phyloP scores from a whole-genome alignment of 2,797 vertebrate genomes.

The Melanotaenia parkinsoni region DNA sequence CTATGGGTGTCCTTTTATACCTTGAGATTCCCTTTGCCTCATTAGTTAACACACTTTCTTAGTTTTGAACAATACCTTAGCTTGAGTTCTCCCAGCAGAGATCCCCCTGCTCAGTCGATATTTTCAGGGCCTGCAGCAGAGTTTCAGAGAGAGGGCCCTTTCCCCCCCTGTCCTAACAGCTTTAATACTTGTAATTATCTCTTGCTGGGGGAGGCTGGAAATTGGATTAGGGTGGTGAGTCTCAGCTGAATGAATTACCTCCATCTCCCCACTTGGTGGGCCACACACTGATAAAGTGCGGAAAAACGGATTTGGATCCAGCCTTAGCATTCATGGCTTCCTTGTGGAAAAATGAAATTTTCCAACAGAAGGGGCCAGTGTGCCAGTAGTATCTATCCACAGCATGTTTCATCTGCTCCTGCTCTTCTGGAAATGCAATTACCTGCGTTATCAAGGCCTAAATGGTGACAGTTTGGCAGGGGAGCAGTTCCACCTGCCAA shows the following conservation, averaged over 20 bases:
- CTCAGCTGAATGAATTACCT: constrained; percentile 92
- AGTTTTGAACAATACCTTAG: constrained; percentile 88
- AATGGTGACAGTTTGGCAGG: constrained; percentile 89
- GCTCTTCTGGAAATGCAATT: constrained; percentile 92
- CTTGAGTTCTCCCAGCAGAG: constrained; percentile 85
- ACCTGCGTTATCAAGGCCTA: constrained; percentile 90
- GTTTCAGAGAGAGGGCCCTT: constrained; percentile 78
- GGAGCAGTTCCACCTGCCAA: constrained; percentile 82
- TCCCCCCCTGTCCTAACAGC: constrained; percentile 83
- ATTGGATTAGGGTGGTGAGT: constrained; percentile 94
- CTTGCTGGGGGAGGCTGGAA: constrained; percentile 92
- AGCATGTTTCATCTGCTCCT: constrained; percentile 91
- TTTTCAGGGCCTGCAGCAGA: constrained; percentile 82
- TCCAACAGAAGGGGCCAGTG: constrained; percentile 91
- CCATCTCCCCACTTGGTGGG: constrained; percentile 94
- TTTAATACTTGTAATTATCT: constrained; percentile 95
- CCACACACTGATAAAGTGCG: constrained; percentile 91
- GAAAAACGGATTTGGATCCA: constrained; percentile 92
- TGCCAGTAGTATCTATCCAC: constrained; percentile 90
- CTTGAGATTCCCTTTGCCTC: constrained; percentile 84
- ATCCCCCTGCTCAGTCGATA: constrained; percentile 78
- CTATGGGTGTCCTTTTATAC: constrained; percentile 83
- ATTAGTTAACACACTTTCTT: constrained; percentile 89
- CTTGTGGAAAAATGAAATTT: constrained; percentile 95
- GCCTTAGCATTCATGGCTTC: constrained; percentile 92